phyloP scores from a whole-genome alignment of 1,140 invertebrate species.

The Calosoma granatense region DNA sequence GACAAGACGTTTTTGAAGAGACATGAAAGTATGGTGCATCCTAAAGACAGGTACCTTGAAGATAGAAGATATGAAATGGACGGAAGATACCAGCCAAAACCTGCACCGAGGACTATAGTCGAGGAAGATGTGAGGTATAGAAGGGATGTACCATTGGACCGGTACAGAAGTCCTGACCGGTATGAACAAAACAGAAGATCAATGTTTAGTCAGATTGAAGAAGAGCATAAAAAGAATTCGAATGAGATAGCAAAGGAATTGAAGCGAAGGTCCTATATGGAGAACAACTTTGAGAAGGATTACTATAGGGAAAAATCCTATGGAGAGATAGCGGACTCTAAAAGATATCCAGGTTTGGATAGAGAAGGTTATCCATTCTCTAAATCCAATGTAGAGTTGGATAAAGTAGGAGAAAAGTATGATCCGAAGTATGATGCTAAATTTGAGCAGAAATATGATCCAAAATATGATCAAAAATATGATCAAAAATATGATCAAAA shows the following conservation, averaged over 20 bases:
- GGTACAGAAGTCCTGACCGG: constrained; percentile 32
- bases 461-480: not conserved
- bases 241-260: constrained; percentile 37
- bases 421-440: too few relatives aligned
- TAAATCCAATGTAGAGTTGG: constrained; percentile 24
- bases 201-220: constrained; percentile 34
- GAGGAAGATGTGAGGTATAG: constrained; percentile 10
- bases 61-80: constrained; percentile 14
- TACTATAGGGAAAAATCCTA: constrained; percentile 17
- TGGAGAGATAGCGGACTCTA: constrained; percentile 23
- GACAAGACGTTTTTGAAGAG: constrained; percentile 24
- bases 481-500: not conserved
- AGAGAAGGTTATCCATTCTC: constrained; percentile 15
- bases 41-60: constrained; percentile 17
- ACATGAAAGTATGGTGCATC: constrained; percentile 24
- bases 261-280: constrained; percentile 35
- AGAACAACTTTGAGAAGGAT: constrained; percentile 19
- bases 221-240: constrained; percentile 33
- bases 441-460: constrained; percentile 27
- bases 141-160: constrained; percentile 24
- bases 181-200: constrained; percentile 32
- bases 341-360: constrained; percentile 18
- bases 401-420: constrained; percentile 20
- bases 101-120: constrained; percentile 23
- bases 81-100: constrained; percentile 21